Percentiles rank a stretch among this genome's conserved stretches.
Evolutionary conservation across 2,113 vertebrate species (phyloP).

Genomic region (Copsychus sechellarum): DNA sequence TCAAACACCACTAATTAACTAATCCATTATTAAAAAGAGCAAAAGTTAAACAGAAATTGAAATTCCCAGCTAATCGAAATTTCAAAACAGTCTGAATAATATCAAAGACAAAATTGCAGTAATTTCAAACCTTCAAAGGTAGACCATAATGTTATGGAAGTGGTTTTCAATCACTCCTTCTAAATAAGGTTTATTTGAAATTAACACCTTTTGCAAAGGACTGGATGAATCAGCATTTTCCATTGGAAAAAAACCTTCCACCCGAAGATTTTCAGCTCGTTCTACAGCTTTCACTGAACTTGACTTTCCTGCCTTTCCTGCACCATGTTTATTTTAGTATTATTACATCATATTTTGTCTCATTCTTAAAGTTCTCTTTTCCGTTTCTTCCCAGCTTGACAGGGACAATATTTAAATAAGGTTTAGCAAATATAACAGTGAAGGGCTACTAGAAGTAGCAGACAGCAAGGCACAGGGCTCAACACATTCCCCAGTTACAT

Average conservation of each 20-base stretch:
- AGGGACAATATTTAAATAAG: slow-evolving; percentile 9
- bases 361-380: neutral
- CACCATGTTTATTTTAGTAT: slow-evolving; percentile 44
- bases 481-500: neutral
- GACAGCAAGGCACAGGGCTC: neutral
- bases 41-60: slow-evolving; percentile 15
- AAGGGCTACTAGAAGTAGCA: neutral
- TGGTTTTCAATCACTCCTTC: slow-evolving; percentile 26
- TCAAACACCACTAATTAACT: neutral
- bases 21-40: neutral
- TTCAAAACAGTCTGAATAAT: slow-evolving; percentile 11
- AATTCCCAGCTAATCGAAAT: neutral
- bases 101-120: slow-evolving; percentile 17
- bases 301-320: slow-evolving; percentile 53
- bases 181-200: slow-evolving; percentile 44
- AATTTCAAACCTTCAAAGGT: slow-evolving; percentile 36
- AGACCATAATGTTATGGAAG: slow-evolving; percentile 37
- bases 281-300: slow-evolving; percentile 4
- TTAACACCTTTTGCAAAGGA: slow-evolving; percentile 3
- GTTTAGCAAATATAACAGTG: neutral
- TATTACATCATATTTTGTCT: slow-evolving; percentile 41
- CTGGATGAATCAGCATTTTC: slow-evolving; percentile 53
- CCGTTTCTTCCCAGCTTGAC: neutral
- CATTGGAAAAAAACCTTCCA: slow-evolving; percentile 12
- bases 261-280: neutral